A percentile compares a stretch with the other conserved stretches of the same genome.
phyloP scores from a whole-genome alignment of 2,113 vertebrate species.

The Hyaena hyaena region DNA sequence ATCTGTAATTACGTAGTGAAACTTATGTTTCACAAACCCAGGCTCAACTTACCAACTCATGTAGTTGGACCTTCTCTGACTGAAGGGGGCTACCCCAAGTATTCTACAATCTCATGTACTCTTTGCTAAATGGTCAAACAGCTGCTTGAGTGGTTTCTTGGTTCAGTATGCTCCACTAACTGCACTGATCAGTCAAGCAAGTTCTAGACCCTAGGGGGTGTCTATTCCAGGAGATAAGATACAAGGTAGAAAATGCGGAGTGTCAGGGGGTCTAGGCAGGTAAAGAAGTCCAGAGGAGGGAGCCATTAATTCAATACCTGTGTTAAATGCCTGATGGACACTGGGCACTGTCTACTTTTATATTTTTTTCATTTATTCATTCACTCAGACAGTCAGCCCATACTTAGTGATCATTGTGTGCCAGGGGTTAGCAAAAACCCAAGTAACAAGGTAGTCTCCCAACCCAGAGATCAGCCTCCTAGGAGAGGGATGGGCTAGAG shows the following conservation, averaged over 20 bases:
- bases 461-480: not conserved
- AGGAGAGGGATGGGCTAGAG: not conserved
- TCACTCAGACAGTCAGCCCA: not conserved
- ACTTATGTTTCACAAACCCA: not conserved
- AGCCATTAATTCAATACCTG: not conserved
- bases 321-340: not conserved
- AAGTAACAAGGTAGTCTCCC: not conserved
- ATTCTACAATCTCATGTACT: not conserved
- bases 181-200: not conserved
- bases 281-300: conserved; percentile 3
- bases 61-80: not conserved
- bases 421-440: not conserved
- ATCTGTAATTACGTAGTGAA: not conserved
- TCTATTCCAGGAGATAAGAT: not conserved
- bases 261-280: not conserved
- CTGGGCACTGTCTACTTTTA: not conserved
- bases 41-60: not conserved
- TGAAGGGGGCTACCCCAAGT: not conserved
- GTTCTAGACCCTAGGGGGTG: not conserved
- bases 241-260: not conserved
- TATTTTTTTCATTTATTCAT: not conserved
- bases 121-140: not conserved
- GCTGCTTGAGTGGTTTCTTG: not conserved
- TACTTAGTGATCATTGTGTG: not conserved
- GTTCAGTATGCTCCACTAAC: not conserved